Conservation (phyloP, 2,797 vertebrate genomes). For the Amblyraja radiata region DNA sequence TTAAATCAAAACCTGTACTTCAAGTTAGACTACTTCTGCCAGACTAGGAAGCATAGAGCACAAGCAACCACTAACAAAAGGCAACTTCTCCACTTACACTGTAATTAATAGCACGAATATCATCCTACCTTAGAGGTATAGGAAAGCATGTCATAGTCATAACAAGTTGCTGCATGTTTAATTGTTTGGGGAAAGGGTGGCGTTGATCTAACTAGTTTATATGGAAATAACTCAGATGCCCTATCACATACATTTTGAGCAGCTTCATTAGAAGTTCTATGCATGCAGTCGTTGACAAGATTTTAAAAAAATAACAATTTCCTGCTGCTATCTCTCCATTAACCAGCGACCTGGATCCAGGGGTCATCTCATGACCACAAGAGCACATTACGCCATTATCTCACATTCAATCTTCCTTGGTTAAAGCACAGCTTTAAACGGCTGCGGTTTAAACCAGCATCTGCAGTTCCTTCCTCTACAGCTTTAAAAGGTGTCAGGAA, state of each 20-base stretch:
- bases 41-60: neutral
- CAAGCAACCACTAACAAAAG: neutral
- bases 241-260: neutral
- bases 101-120: neutral
- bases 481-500: too few species aligned
- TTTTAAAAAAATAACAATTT: neutral
- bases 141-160: neutral
- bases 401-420: constrained; percentile 6
- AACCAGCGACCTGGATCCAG: neutral
- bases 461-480: too few species aligned
- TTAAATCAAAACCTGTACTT: constrained; percentile 7
- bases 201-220: neutral
- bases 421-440: neutral
- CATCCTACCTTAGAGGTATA: neutral
- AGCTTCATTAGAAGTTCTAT: neutral
- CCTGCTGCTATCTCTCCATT: neutral
- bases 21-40: neutral
- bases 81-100: neutral
- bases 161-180: neutral
- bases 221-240: neutral
- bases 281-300: neutral
- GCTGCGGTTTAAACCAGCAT: neutral
- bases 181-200: neutral
- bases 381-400: neutral
- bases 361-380: neutral